phyloP scores from a whole-genome alignment of 2,888 invertebrate species.

The Noctuana brunneofusca region DNA sequence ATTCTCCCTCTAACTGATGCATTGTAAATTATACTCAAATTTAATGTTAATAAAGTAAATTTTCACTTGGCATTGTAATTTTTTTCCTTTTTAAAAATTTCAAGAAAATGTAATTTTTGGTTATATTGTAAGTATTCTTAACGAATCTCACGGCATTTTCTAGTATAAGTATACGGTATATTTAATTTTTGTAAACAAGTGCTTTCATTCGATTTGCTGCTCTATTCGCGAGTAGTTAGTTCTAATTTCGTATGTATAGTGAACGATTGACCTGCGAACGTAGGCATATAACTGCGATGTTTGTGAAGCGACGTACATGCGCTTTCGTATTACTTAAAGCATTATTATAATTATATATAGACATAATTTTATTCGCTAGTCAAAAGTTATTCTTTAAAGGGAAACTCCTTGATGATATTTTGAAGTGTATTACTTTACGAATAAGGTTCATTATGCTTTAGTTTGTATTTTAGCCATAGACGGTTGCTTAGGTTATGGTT shows the following conservation, averaged over 20 bases:
- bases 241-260: slow-evolving; percentile 19
- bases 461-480: slow-evolving; percentile 21
- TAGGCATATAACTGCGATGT: not conserved
- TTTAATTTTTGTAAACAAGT: slow-evolving; percentile 30
- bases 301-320: slow-evolving; percentile 48
- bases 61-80: not conserved
- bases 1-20: not conserved
- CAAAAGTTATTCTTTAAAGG: slow-evolving; percentile 70
- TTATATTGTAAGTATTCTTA: slow-evolving; percentile 15
- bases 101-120: not conserved
- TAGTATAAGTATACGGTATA: slow-evolving; percentile 24
- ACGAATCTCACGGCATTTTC: slow-evolving; percentile 27
- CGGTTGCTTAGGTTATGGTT: slow-evolving; percentile 1
- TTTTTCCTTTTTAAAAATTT: not conserved
- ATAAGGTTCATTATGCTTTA: slow-evolving; percentile 48
- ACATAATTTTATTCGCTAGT: slow-evolving; percentile 77
- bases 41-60: not conserved
- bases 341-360: slow-evolving; percentile 53
- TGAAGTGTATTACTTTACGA: slow-evolving; percentile 56
- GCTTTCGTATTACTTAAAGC: slow-evolving; percentile 70
- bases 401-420: slow-evolving; percentile 52
- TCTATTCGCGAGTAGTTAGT: slow-evolving; percentile 23
- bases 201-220: slow-evolving; percentile 19
- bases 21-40: slow-evolving; percentile 1
- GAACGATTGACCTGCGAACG: slow-evolving; percentile 1